phyloP scores from a whole-genome alignment of 2,113 vertebrate genomes.

The Silurus meridionalis region DNA sequence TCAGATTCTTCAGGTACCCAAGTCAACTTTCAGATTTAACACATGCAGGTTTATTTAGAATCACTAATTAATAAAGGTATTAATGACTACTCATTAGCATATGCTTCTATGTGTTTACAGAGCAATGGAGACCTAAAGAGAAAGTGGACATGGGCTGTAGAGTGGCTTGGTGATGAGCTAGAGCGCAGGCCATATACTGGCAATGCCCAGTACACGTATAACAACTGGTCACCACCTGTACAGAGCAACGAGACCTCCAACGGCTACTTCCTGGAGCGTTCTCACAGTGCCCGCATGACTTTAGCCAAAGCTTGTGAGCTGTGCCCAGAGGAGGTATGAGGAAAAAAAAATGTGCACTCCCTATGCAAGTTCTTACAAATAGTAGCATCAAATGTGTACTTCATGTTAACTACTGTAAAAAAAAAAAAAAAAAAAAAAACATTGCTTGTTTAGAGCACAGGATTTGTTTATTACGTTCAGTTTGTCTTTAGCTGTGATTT shows the following conservation, averaged over 20 bases:
- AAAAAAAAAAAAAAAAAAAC: too few species aligned
- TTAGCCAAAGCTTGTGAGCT: conserved; percentile 99
- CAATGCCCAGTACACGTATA: conserved; percentile 97
- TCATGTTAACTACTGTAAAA: not conserved
- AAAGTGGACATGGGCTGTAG: conserved; percentile 99
- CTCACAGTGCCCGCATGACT: conserved; percentile 98
- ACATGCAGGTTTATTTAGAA: not conserved
- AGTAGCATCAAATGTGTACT: conserved; percentile 2
- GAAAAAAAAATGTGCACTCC: conserved; percentile 45
- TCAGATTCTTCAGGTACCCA: conserved; percentile 92
- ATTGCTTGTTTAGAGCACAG: not conserved
- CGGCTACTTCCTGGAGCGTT: conserved; percentile 98
- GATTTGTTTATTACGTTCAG: not conserved
- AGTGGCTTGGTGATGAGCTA: conserved; percentile 97
- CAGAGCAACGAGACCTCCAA: conserved; percentile 99
- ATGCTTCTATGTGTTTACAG: conserved; percentile 65
- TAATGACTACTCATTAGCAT: not conserved
- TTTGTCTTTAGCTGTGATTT: not conserved
- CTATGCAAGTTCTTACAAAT: not conserved
- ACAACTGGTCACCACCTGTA: conserved; percentile 98
- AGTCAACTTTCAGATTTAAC: not conserved
- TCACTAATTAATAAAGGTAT: not conserved
- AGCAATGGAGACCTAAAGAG: conserved; percentile 98
- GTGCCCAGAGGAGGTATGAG: conserved; percentile 98
- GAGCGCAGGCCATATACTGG: conserved; percentile 95